These are phyloP conservation scores for Pentalonia nigronervosa DNA, from an alignment of 1,140 invertebrate species.

Conservation along the genomic window DNA sequence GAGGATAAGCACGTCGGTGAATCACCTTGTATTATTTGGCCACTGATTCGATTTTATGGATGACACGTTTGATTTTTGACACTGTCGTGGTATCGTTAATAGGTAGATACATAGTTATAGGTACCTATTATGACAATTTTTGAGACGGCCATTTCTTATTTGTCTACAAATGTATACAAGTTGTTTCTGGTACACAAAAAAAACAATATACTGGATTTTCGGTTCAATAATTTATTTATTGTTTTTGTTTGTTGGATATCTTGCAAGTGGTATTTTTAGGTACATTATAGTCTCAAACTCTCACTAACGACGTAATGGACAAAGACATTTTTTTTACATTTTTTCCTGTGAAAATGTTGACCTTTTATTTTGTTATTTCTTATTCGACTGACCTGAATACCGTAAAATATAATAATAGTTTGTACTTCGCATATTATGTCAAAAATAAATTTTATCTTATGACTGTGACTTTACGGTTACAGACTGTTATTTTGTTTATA, in stretches of 20 bases:
- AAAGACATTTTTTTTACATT: too few relatives aligned
- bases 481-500: too few relatives aligned
- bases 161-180: too few relatives aligned
- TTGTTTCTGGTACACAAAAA: not conserved
- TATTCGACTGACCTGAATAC: not conserved
- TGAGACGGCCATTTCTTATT: not conserved
- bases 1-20: too few relatives aligned
- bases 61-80: too few relatives aligned
- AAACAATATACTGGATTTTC: not conserved
- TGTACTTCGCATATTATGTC: not conserved
- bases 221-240: not conserved
- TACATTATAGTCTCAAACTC: not conserved
- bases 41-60: too few relatives aligned
- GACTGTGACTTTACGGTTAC: not conserved
- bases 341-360: not conserved
- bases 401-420: not conserved
- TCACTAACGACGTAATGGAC: not conserved
- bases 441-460: not conserved
- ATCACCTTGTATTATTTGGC: too few relatives aligned
- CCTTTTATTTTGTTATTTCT: not conserved
- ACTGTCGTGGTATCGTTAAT: not conserved
- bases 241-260: not conserved
- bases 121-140: not conserved
- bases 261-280: not conserved
- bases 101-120: not conserved